Conservation (phyloP, 1,140 invertebrate species). For the Ectropis grisescens region DNA sequence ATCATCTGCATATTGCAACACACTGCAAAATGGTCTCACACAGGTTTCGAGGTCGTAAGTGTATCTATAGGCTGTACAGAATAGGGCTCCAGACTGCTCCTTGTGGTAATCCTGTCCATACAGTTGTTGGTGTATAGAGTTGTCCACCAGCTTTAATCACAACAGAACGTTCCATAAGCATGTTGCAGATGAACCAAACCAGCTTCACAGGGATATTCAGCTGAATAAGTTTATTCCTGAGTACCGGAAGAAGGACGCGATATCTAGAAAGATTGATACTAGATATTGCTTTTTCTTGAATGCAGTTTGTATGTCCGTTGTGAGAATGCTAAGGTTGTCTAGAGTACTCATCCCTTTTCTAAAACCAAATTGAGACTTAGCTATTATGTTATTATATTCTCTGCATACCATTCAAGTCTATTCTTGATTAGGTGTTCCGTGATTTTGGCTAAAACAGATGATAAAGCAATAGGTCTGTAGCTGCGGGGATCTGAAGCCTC, state of each 20-base stretch:
- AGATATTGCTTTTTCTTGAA: slow-evolving; percentile 8
- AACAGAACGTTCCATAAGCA: not conserved
- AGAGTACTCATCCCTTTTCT: slow-evolving; percentile 11
- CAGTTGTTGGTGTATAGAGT: too few species aligned
- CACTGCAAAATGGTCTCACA: too few species aligned
- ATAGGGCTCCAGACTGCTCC: too few species aligned
- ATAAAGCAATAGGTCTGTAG: slow-evolving; percentile 5
- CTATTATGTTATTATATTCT: slow-evolving; percentile 10
- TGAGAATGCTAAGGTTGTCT: slow-evolving; percentile 16
- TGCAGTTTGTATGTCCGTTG: slow-evolving; percentile 11
- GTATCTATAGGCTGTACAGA: too few species aligned
- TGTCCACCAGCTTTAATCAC: not conserved
- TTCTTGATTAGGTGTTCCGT: slow-evolving; percentile 11
- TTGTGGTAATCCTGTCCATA: too few species aligned
- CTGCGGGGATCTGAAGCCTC: not conserved
- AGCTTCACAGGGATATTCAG: slow-evolving; percentile 6
- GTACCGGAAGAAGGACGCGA: slow-evolving; percentile 6
- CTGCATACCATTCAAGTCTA: slow-evolving; percentile 10
- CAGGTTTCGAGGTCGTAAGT: too few species aligned
- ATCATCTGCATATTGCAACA: too few species aligned
- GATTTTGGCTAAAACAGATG: slow-evolving; percentile 6
- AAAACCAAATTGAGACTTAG: slow-evolving; percentile 16
- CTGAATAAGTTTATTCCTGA: slow-evolving; percentile 7
- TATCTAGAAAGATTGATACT: slow-evolving; percentile 6
- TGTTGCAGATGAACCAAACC: not conserved